phyloP scores from a whole-genome alignment of 2,888 invertebrate genomes.

The Drosophila maculinotata region DNA sequence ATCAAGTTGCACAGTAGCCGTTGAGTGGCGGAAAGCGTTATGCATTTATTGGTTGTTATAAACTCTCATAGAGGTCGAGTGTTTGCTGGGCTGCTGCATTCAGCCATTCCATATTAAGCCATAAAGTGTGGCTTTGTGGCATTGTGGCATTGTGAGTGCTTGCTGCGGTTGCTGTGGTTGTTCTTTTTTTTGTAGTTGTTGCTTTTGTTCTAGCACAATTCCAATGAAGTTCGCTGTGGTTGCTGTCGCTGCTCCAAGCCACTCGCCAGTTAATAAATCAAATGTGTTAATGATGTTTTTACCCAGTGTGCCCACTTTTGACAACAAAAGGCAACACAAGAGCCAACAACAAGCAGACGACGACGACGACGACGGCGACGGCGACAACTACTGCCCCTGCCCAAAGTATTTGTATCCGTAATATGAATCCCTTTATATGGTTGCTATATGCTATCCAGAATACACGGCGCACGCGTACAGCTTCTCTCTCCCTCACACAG shows the following conservation, averaged over 20 bases:
- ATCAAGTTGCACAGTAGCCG: constrained; percentile 72
- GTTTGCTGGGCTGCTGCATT: constrained; percentile 25
- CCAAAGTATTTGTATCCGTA: constrained; percentile 32
- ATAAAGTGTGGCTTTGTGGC: constrained; percentile 72
- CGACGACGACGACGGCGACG: constrained; percentile 14
- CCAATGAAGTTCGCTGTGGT: constrained; percentile 54
- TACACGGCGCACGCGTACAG: constrained; percentile 67
- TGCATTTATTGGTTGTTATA: constrained; percentile 84
- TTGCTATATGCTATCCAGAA: constrained; percentile 23
- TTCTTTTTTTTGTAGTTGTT: constrained; percentile 33
- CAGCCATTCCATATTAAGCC: constrained; percentile 66
- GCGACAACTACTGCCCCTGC: constrained; percentile 47
- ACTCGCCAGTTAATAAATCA: constrained; percentile 85
- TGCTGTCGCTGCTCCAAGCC: constrained; percentile 50
- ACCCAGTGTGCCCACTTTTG: constrained; percentile 80
- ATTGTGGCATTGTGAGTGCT: constrained; percentile 40
- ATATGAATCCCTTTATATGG: constrained; percentile 26
- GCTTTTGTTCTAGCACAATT: constrained; percentile 60
- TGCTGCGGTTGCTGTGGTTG: constrained; percentile 31
- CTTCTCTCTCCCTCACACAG: constrained; percentile 7
- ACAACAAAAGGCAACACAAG: constrained; percentile 69
- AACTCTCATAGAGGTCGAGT: constrained; percentile 45
- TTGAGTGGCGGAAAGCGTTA: constrained; percentile 80
- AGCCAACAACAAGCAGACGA: constrained; percentile 38
- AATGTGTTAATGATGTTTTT: constrained; percentile 85